Conservation (phyloP, 2,888 invertebrate species). For the Philereme transversata region DNA sequence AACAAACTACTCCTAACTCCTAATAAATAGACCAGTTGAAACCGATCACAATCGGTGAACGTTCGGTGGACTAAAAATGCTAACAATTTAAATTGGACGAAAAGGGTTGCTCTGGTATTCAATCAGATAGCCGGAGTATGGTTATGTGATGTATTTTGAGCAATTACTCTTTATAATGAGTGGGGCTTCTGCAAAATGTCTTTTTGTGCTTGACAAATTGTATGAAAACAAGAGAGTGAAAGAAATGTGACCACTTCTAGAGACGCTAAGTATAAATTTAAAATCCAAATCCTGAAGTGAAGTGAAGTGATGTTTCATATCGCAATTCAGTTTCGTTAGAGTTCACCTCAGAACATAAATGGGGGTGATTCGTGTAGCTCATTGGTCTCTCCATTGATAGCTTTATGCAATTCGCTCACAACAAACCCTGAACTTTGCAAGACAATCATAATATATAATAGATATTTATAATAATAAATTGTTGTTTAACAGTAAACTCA, state of each 20-base stretch:
- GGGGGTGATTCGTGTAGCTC: too few species aligned
- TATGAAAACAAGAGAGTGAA: slow-evolving; percentile 1
- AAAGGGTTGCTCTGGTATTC: slow-evolving; percentile 59
- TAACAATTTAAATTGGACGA: slow-evolving; percentile 59
- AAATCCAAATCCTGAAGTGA: too few species aligned
- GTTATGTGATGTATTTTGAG: slow-evolving; percentile 53
- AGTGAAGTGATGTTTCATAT: too few species aligned
- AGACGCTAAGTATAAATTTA: neutral
- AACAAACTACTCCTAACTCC: slow-evolving; percentile 8
- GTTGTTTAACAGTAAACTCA: too few species aligned
- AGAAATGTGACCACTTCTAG: neutral
- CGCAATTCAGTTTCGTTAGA: too few species aligned
- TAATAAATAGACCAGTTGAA: slow-evolving; percentile 20
- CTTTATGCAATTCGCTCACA: too few species aligned
- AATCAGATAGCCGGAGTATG: slow-evolving; percentile 57
- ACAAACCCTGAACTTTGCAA: too few species aligned
- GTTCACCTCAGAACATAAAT: too few species aligned
- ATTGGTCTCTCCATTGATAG: too few species aligned
- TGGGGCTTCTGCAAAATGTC: slow-evolving; percentile 30
- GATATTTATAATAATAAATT: too few species aligned
- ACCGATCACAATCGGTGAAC: slow-evolving; percentile 29
- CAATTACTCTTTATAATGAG: slow-evolving; percentile 40
- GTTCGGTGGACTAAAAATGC: slow-evolving; percentile 52
- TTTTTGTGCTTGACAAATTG: slow-evolving; percentile 26
- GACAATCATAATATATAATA: too few species aligned